These are phyloP conservation scores for Parapristionchus giblindavisi DNA, from an alignment of 2,888 invertebrate species.

Conservation along the genomic window DNA sequence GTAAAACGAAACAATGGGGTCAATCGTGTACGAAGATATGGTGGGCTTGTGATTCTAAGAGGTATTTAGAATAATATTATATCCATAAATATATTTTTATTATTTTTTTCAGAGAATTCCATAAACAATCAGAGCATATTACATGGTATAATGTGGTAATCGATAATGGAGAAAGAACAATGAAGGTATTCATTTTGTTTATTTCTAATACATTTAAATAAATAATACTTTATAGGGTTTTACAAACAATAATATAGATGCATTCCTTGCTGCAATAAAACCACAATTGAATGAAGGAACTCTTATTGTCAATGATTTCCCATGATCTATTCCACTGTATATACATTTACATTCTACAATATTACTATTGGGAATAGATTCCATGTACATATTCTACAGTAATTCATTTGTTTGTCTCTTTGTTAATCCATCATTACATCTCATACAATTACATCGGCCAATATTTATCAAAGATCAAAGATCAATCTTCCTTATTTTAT, in stretches of 20 bases:
- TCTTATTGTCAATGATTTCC: too few species aligned
- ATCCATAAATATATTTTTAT: too few species aligned
- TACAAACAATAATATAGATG: conserved; percentile 10
- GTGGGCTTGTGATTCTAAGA: conserved; percentile 33
- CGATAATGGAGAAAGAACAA: conserved; percentile 28
- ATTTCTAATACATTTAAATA: too few species aligned
- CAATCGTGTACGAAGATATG: not conserved
- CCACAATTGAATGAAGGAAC: not conserved
- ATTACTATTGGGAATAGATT: too few species aligned
- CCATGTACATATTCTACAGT: too few species aligned
- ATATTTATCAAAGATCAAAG: too few species aligned
- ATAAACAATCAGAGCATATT: not conserved
- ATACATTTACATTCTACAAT: too few species aligned
- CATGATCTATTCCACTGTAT: too few species aligned
- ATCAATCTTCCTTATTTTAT: too few species aligned
- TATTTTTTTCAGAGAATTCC: not conserved
- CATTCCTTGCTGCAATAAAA: conserved; percentile 9
- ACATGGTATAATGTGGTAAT: conserved; percentile 23
- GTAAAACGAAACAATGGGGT: conserved; percentile 13
- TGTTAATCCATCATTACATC: too few species aligned
- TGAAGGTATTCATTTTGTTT: conserved; percentile 6
- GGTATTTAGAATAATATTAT: conserved; percentile 3
- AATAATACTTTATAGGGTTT: conserved; percentile 16
- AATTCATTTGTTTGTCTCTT: too few species aligned
- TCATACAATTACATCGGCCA: too few species aligned